Conservation (phyloP, 2,888 invertebrate genomes). For the Archips crataeganus region DNA sequence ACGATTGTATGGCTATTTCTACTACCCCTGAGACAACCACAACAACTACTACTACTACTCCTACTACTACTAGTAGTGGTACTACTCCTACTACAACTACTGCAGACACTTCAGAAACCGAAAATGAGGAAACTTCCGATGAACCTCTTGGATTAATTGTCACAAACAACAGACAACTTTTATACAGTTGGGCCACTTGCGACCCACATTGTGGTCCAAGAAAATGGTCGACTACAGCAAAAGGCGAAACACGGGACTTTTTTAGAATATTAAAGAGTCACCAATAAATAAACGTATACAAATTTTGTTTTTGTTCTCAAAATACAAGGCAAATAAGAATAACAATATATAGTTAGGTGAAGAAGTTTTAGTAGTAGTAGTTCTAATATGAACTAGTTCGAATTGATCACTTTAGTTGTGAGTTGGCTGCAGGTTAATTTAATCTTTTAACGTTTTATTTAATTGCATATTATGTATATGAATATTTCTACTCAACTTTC, state of each 20-base stretch:
- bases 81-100: background rate
- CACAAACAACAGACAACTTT: background rate
- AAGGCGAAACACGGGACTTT: conserved; percentile 65
- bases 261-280: conserved; percentile 51
- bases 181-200: background rate
- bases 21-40: background rate
- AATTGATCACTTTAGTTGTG: too few relatives aligned
- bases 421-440: too few relatives aligned
- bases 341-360: too few relatives aligned
- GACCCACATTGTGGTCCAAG: background rate
- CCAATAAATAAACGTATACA: background rate
- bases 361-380: too few relatives aligned
- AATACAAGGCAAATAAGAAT: background rate
- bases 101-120: background rate
- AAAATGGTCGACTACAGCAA: conserved; percentile 26
- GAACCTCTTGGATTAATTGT: background rate
- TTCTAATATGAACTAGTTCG: too few relatives aligned
- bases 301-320: background rate
- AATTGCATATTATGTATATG: too few relatives aligned
- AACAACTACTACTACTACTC: background rate
- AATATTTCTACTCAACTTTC: too few relatives aligned
- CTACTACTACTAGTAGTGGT: background rate
- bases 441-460: too few relatives aligned
- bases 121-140: background rate
- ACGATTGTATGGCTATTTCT: background rate